Evolutionary conservation across 2,113 vertebrate genomes (phyloP).

Genomic region (Dipodomys spectabilis): DNA sequence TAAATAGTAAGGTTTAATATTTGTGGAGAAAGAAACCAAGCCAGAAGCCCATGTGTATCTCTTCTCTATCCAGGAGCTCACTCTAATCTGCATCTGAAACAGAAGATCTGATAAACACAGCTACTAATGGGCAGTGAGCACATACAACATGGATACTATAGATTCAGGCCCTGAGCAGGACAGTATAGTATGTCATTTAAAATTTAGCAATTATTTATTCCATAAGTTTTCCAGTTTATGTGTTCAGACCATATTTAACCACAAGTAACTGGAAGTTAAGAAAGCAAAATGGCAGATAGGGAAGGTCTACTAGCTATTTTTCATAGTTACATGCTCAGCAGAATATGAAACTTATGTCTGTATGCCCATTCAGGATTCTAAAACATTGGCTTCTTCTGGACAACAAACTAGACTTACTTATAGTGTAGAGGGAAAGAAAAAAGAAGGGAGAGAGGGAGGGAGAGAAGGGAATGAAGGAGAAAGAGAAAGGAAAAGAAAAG

Average conservation of each 20-base stretch:
- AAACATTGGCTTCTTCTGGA: background rate
- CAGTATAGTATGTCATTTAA: background rate
- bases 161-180: too few species aligned
- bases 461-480: too few species aligned
- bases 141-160: background rate
- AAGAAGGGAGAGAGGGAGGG: background rate
- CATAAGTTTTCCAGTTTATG: background rate
- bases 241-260: background rate
- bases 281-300: background rate
- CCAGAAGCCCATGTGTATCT: background rate
- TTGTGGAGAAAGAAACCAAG: background rate
- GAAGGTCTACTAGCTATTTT: background rate
- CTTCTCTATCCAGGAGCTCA: rapidly evolving
- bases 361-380: background rate
- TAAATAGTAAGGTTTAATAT: background rate
- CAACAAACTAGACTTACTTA: background rate
- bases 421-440: background rate
- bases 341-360: background rate
- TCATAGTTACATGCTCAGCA: background rate
- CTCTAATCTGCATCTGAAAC: background rate
- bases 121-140: background rate
- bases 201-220: background rate
- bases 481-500: too few species aligned
- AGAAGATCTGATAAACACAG: background rate
- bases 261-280: background rate